Base-by-base conservation (phyloP, 2,797 vertebrate species). In the Paguma larvata region DNA sequence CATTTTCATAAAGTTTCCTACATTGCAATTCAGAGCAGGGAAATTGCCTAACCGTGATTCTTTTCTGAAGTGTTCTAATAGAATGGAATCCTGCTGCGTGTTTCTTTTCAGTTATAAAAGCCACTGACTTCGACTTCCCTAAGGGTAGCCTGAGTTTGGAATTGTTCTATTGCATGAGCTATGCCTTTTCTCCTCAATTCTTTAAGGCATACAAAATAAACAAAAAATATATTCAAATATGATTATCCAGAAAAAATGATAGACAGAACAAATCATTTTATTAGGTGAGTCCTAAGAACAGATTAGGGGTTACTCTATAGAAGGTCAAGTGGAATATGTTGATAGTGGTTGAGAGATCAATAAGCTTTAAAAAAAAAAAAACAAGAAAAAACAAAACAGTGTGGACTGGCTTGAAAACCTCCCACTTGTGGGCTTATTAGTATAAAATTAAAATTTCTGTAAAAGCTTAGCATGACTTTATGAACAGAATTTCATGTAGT, bases 1-100 rank as follows among this genome's bases (percentile, higher is more conserved):
- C 48, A 85, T 93, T 94, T 85, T 93, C 63, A 94, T 80, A 72
- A 93, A 92, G 30, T 97, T 80, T 86, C 8, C 56, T 94, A 53
- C 34, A 41, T 8, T 85, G 48, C 25, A 87, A 34, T 85, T 96
- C n/a, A 56, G 34, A 84, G 23, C 38, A 41, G 12, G 23, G 30
- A 86, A 79, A 88, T 67, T 70, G 59, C 25, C 46, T 85, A 32
- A 46, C 85, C 87, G 21, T 56, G 46, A 93, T 70, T 88, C 46
- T 94, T 93, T 70, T 73, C 59, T 44, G 34, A 92, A 93, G 16
- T 78, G 16, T 63, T 87, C 75, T 84, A 70, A 78, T 48, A 63
- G 15, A 86, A 88, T 67, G 25, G 65, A n/a, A 19, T 34, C 56
- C 53, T 83, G 30, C 23, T 85, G 62, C 0, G 9, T 59, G 65